Conservation (phyloP, 2,113 vertebrate species). For the Anhinga rufa region DNA sequence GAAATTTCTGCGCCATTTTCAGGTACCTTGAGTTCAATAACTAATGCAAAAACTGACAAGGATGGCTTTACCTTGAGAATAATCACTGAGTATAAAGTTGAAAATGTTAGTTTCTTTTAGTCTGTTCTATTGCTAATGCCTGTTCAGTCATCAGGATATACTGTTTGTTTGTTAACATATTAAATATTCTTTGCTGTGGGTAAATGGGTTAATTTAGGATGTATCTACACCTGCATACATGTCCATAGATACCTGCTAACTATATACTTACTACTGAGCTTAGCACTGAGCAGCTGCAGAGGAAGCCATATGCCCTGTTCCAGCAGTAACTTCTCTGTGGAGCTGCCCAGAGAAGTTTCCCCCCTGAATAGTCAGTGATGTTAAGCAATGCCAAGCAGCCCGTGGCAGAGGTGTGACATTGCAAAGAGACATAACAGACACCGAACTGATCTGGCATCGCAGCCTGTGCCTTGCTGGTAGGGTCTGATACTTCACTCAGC, state of each 20-base stretch:
- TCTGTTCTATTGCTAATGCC: neutral
- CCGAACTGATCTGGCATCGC: rapidly evolving
- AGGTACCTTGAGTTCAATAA: neutral
- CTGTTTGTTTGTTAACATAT: neutral
- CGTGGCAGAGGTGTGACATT: neutral
- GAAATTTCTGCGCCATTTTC: neutral
- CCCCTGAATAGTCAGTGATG: neutral
- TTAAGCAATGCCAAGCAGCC: neutral
- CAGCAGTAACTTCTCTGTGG: neutral
- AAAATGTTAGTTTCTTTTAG: neutral
- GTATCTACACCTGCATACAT: neutral
- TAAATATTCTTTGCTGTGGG: neutral
- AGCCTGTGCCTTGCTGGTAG: neutral
- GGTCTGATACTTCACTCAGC: neutral
- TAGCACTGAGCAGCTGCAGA: neutral
- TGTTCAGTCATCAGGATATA: neutral
- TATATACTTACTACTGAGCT: neutral
- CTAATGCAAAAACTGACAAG: neutral
- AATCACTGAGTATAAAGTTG: neutral
- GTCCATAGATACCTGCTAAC: neutral
- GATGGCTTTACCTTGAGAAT: neutral
- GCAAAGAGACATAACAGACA: neutral
- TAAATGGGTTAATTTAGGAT: neutral
- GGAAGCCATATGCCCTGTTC: rapidly evolving
- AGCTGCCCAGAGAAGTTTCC: neutral